A percentile compares a stretch with the other conserved stretches of the same genome.
These are phyloP conservation scores for Ivindomyrus marchei DNA, from an alignment of 2,113 vertebrate genomes.

Conservation along the genomic window DNA sequence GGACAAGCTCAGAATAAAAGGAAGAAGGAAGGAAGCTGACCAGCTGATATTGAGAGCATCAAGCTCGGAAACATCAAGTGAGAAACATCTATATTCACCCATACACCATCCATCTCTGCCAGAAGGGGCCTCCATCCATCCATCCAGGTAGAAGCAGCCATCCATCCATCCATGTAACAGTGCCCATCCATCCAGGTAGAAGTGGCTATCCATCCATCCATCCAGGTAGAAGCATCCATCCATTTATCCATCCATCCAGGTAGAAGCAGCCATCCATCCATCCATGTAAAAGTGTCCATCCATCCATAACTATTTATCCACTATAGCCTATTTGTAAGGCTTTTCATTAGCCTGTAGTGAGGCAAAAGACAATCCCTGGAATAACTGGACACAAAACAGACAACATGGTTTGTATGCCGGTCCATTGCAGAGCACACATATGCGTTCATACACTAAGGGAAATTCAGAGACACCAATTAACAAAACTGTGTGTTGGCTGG, in stretches of 20 bases:
- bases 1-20: not conserved
- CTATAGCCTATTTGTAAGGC: not conserved
- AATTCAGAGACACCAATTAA: not conserved
- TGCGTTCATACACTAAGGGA: not conserved
- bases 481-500: not conserved
- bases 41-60: not conserved
- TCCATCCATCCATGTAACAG: too few species aligned
- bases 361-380: not conserved
- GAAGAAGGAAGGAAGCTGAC: not conserved
- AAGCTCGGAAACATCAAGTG: not conserved
- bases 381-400: not conserved
- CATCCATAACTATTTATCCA: not conserved
- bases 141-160: not conserved
- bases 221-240: too few species aligned
- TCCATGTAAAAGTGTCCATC: not conserved
- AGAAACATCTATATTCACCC: not conserved
- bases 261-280: not conserved
- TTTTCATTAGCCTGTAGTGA: not conserved
- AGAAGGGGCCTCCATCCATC: not conserved
- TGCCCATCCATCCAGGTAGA: too few species aligned
- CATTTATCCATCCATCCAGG: too few species aligned
- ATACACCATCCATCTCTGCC: not conserved
- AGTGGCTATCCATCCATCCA: not conserved
- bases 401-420: not conserved
- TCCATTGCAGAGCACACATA: not conserved